phyloP scores from a whole-genome alignment of 1,140 invertebrate genomes.

The Cotesia chilonis region DNA sequence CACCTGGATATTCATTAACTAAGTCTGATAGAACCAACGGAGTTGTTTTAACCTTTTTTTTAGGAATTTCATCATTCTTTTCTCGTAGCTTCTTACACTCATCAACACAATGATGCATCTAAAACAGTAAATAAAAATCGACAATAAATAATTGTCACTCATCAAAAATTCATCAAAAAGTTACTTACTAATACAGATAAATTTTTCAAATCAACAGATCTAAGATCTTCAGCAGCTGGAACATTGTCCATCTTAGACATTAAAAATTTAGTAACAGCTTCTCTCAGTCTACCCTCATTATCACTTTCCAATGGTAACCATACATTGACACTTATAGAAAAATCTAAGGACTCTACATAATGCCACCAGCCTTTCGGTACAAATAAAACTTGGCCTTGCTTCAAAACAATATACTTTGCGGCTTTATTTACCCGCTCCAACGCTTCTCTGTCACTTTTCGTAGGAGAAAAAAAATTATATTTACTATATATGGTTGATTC shows the following conservation, averaged over 20 bases:
- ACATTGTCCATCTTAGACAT: constrained; percentile 50
- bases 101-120: constrained; percentile 43
- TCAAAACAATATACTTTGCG: constrained; percentile 70
- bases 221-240: constrained; percentile 37
- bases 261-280: constrained; percentile 63
- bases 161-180: constrained; percentile 18
- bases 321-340: constrained; percentile 83
- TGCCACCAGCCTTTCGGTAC: constrained; percentile 96
- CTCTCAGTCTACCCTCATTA: constrained; percentile 55
- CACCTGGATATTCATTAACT: constrained; percentile 45
- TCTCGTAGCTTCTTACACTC: constrained; percentile 39
- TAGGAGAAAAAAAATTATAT: constrained; percentile 79
- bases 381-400: constrained; percentile 86
- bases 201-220: too few species aligned
- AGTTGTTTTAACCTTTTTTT: constrained; percentile 36
- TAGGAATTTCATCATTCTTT: not conserved
- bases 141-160: not conserved
- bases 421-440: constrained; percentile 42
- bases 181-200: too few species aligned
- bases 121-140: constrained; percentile 19
- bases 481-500: constrained; percentile 95
- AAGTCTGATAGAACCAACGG: constrained; percentile 44
- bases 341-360: constrained; percentile 85
- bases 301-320: constrained; percentile 81
- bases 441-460: constrained; percentile 51